Percentiles rank a stretch among this genome's conserved stretches.
phyloP scores from a whole-genome alignment of 2,888 invertebrate genomes.

The Danaus chrysippus region DNA sequence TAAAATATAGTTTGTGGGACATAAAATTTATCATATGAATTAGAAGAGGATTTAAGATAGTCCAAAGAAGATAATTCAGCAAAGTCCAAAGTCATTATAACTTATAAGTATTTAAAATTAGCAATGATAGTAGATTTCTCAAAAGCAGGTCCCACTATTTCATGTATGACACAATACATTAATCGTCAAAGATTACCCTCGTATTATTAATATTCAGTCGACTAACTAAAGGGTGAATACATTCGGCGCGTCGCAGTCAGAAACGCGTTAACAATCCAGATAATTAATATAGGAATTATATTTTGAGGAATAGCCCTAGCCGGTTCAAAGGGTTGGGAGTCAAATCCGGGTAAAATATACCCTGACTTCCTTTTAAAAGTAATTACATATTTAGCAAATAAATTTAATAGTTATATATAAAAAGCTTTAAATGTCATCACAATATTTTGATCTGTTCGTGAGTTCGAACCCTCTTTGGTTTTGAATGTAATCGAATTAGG shows the following conservation, averaged over 20 bases:
- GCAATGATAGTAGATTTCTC: neutral
- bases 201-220: conserved; percentile 69
- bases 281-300: conserved; percentile 64
- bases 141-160: conserved; percentile 10
- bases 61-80: no score
- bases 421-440: conserved; percentile 2
- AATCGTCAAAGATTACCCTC: conserved; percentile 66
- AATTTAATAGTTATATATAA: neutral
- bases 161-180: conserved; percentile 42
- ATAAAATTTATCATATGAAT: neutral
- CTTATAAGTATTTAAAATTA: conserved; percentile 7
- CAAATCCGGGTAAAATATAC: conserved; percentile 1
- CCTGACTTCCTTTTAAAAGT: neutral
- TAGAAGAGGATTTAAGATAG: no score
- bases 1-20: conserved; percentile 45
- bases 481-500: conserved; percentile 38
- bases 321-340: conserved; percentile 23
- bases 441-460: neutral
- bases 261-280: conserved; percentile 65
- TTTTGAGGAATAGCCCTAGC: conserved; percentile 30
- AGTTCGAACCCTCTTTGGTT: conserved; percentile 14
- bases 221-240: conserved; percentile 73
- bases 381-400: neutral
- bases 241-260: conserved; percentile 63
- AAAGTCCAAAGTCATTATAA: no score